Base-by-base conservation (phyloP, 2,888 invertebrate genomes). In the Glaucopsyche alexis region DNA sequence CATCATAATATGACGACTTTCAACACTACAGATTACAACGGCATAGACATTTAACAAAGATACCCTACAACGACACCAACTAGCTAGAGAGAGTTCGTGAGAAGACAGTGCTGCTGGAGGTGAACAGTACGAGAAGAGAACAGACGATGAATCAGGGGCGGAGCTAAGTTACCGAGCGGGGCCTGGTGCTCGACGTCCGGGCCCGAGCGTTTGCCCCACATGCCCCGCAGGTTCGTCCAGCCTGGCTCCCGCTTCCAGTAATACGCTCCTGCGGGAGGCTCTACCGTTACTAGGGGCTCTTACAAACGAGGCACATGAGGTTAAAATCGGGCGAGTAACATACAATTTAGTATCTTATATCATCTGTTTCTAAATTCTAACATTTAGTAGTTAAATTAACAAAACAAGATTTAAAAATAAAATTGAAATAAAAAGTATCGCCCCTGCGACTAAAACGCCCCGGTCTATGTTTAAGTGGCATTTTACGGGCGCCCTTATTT, bases 191-290 rank as follows among this genome's bases (percentile, higher is more conserved):
- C 86, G 52, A 84, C 85, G 75, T 81, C 83, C 75, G 83, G 90
- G 84, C 87, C 87, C 84, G 86, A 90, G 75, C 96, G 94, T 86
- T 96, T 96, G 80, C 96, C 96, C 96, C 96, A 96, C 87, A 96
- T 94, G 75, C 96, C 96, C 87, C 96, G 95, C 79, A 96, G 91
- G 85, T 96, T 96, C 84, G 95, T 96, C 96, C 96, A 96, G 84
- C 95, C 95, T 13, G 96, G 95, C 82, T 96, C 96, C 75, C 96
- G 94, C 88, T 96, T 96, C 83, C 95, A 96, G 95, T 96, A 96
- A 83, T 90, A 93, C 78, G 95, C 94, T 82, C 96, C 95, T 95
- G 91, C 87, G 77, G 85, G 81, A 75, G 16, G 40, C 55, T 65
- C 66, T 55, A 60, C 66, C 19, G 42, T 72, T 72, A 72, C 45